Evolutionary conservation across 2,113 vertebrate genomes (phyloP).

Genomic region (Leptosomus discolor): DNA sequence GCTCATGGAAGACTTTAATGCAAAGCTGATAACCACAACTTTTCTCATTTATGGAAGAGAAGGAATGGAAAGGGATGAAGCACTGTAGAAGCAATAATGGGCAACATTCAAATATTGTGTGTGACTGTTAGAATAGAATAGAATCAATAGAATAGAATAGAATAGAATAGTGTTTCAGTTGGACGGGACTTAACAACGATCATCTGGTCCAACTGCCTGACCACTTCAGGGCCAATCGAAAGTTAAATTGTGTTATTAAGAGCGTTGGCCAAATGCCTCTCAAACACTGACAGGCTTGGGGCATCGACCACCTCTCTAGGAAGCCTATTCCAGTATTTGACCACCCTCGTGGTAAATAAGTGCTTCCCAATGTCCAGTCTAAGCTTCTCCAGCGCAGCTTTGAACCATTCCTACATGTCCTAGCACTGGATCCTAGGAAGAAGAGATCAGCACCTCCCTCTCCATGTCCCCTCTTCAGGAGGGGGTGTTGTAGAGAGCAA

Average conservation of each 20-base stretch:
- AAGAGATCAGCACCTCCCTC: not conserved
- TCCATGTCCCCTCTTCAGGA: not conserved
- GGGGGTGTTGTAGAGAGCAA: not conserved
- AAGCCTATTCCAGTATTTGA: too few relatives aligned
- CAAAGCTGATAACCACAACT: not conserved
- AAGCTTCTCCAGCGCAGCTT: not conserved
- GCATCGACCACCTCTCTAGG: too few relatives aligned
- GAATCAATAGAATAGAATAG: not conserved
- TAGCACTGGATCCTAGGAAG: not conserved
- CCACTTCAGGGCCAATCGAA: not conserved
- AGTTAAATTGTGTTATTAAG: not conserved
- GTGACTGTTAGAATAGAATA: not conserved
- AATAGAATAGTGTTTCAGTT: not conserved
- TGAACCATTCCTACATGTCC: rapidly evolving
- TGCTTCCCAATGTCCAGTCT: not conserved
- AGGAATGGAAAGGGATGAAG: not conserved
- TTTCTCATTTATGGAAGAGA: not conserved
- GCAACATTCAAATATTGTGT: not conserved
- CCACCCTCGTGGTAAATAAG: not conserved
- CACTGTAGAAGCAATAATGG: not conserved
- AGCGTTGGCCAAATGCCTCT: not conserved
- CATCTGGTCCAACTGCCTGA: not conserved
- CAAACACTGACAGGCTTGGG: too few relatives aligned
- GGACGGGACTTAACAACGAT: not conserved
- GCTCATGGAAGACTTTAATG: not conserved